Conservation (phyloP, 2,888 invertebrate genomes). For the Leucophenga maculata region DNA sequence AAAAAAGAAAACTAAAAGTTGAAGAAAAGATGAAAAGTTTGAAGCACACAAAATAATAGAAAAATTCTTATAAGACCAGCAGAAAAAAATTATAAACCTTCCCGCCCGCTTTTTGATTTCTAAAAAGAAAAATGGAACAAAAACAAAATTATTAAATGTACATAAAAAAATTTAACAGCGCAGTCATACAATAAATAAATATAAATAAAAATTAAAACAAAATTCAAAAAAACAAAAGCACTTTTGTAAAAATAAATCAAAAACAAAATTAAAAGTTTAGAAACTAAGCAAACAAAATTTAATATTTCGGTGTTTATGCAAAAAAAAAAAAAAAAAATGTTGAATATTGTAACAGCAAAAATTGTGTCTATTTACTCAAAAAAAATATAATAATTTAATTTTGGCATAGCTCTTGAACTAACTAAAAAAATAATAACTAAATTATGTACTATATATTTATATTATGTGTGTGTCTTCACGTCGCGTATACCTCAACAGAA, state of each 20-base stretch:
- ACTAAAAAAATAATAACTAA: conserved; percentile 42
- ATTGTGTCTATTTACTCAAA: conserved; percentile 47
- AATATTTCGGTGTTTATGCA: conserved; percentile 57
- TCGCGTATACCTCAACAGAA: conserved; percentile 75
- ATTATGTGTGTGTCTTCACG: conserved; percentile 73
- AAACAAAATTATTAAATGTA: conserved; percentile 27
- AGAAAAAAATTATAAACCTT: not conserved
- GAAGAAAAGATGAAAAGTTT: conserved; percentile 27
- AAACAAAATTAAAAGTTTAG: conserved; percentile 16
- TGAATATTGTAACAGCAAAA: too few relatives aligned
- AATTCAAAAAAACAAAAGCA: conserved; percentile 22
- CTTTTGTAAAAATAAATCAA: not conserved
- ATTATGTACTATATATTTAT: conserved; percentile 60
- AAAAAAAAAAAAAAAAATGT: conserved; percentile 44
- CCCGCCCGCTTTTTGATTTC: conserved; percentile 21
- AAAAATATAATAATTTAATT: conserved; percentile 37
- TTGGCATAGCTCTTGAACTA: conserved; percentile 44
- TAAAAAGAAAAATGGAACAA: conserved; percentile 26
- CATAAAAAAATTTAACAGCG: conserved; percentile 11
- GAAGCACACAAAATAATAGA: conserved; percentile 35
- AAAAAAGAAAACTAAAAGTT: conserved; percentile 42
- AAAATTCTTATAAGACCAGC: conserved; percentile 37
- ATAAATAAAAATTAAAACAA: conserved; percentile 12
- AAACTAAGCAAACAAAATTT: conserved; percentile 31
- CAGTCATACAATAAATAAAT: conserved; percentile 25